These are phyloP conservation scores for Prosapia bicincta DNA, from an alignment of 2,888 invertebrate genomes.

Conservation along the genomic window DNA sequence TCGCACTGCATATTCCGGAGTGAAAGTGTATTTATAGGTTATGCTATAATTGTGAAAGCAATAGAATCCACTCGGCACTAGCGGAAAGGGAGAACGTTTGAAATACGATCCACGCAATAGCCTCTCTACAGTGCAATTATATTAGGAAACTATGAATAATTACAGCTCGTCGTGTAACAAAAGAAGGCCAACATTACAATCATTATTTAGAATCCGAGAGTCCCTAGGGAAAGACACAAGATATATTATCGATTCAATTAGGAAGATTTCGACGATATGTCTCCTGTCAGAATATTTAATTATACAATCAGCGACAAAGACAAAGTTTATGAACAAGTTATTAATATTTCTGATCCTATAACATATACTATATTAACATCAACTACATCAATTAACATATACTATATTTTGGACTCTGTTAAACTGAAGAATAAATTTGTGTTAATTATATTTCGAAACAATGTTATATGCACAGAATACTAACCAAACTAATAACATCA, in stretches of 20 bases:
- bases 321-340: not conserved
- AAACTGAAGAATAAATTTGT: too few species aligned
- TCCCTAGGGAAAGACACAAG: not conserved
- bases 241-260: not conserved
- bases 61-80: not conserved
- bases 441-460: too few species aligned
- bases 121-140: not conserved
- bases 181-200: not conserved
- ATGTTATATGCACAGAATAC: too few species aligned
- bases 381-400: too few species aligned
- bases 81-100: not conserved
- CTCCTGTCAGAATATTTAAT: not conserved
- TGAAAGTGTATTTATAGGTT: constrained; percentile 2
- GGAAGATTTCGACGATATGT: not conserved
- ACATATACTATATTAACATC: too few species aligned
- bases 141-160: not conserved
- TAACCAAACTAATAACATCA: too few species aligned
- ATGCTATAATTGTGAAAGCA: not conserved
- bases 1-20: not conserved
- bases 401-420: too few species aligned
- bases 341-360: too few species aligned
- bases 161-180: not conserved
- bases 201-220: not conserved
- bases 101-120: not conserved
- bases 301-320: not conserved